Percentiles rank a stretch among this genome's conserved stretches.
phyloP scores from a whole-genome alignment of 2,888 invertebrate genomes.

The Gymnoscelis rufifasciata region DNA sequence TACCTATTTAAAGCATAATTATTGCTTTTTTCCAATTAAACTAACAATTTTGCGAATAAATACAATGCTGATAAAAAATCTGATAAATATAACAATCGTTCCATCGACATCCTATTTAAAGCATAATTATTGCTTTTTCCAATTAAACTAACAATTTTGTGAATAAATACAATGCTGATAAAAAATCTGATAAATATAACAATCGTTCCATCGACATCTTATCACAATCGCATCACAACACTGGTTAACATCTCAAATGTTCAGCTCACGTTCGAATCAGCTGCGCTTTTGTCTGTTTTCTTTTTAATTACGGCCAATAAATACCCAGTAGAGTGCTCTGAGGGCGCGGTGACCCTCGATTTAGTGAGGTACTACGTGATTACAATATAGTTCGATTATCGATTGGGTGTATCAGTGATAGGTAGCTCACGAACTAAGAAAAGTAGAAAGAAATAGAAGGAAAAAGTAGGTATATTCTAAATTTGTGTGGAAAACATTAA shows the following conservation, averaged over 20 bases:
- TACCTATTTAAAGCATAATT: too few relatives aligned
- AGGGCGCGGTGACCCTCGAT: constrained; percentile 34
- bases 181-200: neutral
- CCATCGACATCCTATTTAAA: neutral
- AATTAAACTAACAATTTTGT: too few relatives aligned
- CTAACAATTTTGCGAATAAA: too few relatives aligned
- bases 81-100: neutral
- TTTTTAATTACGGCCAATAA: constrained; percentile 74
- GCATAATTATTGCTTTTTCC: too few relatives aligned
- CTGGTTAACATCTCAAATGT: constrained; percentile 48
- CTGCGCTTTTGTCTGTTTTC: constrained; percentile 71
- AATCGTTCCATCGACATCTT: neutral
- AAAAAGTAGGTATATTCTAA: too few relatives aligned
- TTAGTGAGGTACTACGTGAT: constrained; percentile 20
- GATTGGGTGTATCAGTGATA: too few relatives aligned
- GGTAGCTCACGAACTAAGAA: too few relatives aligned
- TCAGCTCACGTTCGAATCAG: constrained; percentile 65
- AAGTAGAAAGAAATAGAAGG: too few relatives aligned
- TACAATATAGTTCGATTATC: constrained; percentile 14
- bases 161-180: too few relatives aligned
- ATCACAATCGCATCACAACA: constrained; percentile 34
- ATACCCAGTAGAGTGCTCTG: constrained; percentile 54
- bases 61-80: too few relatives aligned
- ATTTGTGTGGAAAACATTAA: too few relatives aligned
- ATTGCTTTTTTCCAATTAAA: too few relatives aligned